These are phyloP conservation scores for Laticauda laticaudata DNA, from an alignment of 2,113 vertebrate species.

Conservation along the genomic window DNA sequence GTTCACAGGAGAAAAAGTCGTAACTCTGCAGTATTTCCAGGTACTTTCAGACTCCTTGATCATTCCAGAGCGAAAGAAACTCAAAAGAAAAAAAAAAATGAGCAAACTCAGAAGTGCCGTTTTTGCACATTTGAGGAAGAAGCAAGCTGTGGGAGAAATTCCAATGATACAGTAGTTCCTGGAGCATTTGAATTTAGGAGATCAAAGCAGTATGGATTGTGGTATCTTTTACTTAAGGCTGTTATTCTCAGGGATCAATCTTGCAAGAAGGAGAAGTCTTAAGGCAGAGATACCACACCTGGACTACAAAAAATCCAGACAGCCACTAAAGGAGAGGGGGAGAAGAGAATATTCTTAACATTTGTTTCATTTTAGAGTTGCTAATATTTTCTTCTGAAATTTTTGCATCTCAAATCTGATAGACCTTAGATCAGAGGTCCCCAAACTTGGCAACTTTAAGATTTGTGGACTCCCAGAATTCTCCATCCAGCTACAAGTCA, in stretches of 20 bases:
- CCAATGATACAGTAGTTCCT: background rate
- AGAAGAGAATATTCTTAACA: background rate
- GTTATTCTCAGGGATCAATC: background rate
- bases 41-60: background rate
- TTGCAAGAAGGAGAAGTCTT: background rate
- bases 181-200: background rate
- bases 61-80: background rate
- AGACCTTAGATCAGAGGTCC: background rate
- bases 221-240: background rate
- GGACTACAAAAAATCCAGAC: background rate
- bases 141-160: background rate
- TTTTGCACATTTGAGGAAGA: background rate
- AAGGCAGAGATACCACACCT: background rate
- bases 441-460: too few relatives aligned
- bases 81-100: background rate
- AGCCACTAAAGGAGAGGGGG: background rate
- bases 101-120: background rate
- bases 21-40: background rate
- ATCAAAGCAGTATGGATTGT: background rate
- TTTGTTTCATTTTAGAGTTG: background rate
- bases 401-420: background rate
- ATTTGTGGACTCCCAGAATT: too few relatives aligned
- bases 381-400: background rate
- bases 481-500: too few relatives aligned
- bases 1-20: background rate